Evolutionary conservation across 2,797 vertebrate species (phyloP).

Genomic region (Danio albolineatus): DNA sequence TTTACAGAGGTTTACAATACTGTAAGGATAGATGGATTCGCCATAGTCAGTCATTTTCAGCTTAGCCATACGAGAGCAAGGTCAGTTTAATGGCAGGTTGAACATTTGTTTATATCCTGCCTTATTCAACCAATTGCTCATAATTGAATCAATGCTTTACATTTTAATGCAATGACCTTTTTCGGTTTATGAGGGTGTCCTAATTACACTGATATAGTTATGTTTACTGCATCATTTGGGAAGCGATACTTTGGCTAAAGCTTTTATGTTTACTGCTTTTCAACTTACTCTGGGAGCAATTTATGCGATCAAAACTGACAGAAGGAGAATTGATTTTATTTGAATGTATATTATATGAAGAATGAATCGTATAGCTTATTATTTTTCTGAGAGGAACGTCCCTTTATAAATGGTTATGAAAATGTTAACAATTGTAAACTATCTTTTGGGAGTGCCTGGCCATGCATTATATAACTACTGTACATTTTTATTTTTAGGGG

Average conservation of each 20-base stretch:
- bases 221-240: not conserved
- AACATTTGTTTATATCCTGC: slow-evolving; percentile 7
- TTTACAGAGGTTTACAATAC: not conserved
- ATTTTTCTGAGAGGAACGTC: not conserved
- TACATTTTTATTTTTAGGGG: not conserved
- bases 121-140: not conserved
- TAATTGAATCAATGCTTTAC: slow-evolving; percentile 6
- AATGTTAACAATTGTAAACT: not conserved
- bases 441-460: not conserved
- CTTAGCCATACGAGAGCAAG: not conserved
- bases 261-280: slow-evolving; percentile 5
- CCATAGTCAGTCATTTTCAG: not conserved
- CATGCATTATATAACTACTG: not conserved
- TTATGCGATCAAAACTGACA: slow-evolving; percentile 2
- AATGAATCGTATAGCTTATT: slow-evolving; percentile 20
- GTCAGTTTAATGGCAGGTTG: slow-evolving; percentile 5
- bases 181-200: slow-evolving; percentile 11
- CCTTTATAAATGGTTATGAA: not conserved
- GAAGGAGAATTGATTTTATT: slow-evolving; percentile 49
- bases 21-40: not conserved
- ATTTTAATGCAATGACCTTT: slow-evolving; percentile 9
- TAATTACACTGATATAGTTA: not conserved
- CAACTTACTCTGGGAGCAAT: slow-evolving; percentile 21
- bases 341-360: slow-evolving; percentile 25
- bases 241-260: slow-evolving; percentile 7